Conservation (phyloP, 2,888 invertebrate genomes). For the Mimachlamys varia region DNA sequence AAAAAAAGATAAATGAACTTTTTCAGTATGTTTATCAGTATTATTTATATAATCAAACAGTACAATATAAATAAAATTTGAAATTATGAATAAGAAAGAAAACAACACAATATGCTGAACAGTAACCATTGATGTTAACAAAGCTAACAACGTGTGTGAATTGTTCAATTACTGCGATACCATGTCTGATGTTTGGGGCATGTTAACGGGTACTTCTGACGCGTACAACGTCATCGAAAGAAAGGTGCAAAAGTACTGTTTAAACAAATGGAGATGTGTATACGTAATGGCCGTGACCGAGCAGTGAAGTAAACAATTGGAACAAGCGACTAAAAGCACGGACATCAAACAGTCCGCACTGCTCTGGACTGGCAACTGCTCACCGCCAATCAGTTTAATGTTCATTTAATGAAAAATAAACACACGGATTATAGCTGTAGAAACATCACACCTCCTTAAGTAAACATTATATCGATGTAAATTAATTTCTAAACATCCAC, state of each 20-base stretch:
- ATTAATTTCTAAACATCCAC: constrained; percentile 14
- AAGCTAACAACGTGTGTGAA: neutral
- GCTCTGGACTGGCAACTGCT: neutral
- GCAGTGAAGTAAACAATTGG: neutral
- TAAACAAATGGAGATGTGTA: neutral
- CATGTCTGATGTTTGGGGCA: neutral
- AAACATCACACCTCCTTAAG: neutral
- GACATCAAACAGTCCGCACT: neutral
- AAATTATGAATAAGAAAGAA: neutral
- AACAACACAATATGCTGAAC: neutral
- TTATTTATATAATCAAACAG: neutral
- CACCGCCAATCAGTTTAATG: constrained; percentile 10
- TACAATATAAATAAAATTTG: neutral
- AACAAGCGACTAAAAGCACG: neutral
- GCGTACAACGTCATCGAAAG: neutral
- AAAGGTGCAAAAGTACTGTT: neutral
- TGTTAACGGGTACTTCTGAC: neutral
- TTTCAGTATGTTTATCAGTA: neutral
- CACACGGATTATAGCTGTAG: neutral
- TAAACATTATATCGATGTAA: neutral
- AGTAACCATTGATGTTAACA: neutral
- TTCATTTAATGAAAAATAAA: neutral
- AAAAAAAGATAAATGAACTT: neutral
- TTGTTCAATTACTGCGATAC: neutral
- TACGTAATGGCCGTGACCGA: neutral